Evolutionary conservation across 2,113 vertebrate genomes (phyloP).

Genomic region (Macquaria australasica): DNA sequence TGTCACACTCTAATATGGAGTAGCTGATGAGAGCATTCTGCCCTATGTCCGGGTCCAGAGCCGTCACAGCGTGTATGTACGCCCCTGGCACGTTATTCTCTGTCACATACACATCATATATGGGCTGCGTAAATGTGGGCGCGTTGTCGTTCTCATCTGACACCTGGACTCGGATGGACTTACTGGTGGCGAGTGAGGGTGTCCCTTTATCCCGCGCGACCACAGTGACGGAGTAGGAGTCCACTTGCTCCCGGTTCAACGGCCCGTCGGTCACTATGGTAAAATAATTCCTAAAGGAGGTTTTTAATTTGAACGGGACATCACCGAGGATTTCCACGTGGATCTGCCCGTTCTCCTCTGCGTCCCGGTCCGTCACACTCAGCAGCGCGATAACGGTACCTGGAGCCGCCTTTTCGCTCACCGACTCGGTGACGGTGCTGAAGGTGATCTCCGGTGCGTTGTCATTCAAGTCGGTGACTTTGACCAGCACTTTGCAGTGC

Average conservation of each 20-base stretch:
- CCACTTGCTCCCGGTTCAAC: slow-evolving; percentile 92
- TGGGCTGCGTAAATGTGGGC: slow-evolving; percentile 92
- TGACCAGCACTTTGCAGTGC: slow-evolving; percentile 96
- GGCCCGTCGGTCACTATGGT: slow-evolving; percentile 95
- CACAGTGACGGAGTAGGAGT: slow-evolving; percentile 94
- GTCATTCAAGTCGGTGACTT: slow-evolving; percentile 93
- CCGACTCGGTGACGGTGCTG: slow-evolving; percentile 96
- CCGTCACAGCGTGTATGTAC: slow-evolving; percentile 96
- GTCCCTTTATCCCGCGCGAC: slow-evolving; percentile 92
- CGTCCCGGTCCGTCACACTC: slow-evolving; percentile 95
- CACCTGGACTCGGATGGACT: slow-evolving; percentile 94
- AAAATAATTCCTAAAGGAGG: slow-evolving; percentile 95
- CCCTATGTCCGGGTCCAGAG: slow-evolving; percentile 92
- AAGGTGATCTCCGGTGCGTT: slow-evolving; percentile 97
- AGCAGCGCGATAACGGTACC: slow-evolving; percentile 96
- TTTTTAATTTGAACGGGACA: slow-evolving; percentile 95
- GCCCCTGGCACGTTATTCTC: slow-evolving; percentile 98
- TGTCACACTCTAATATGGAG: slow-evolving; percentile 95
- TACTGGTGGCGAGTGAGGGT: slow-evolving; percentile 91
- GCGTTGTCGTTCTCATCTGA: slow-evolving; percentile 98
- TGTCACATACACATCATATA: slow-evolving; percentile 96
- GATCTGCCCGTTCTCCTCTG: slow-evolving; percentile 94
- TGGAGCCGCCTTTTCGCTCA: slow-evolving; percentile 93
- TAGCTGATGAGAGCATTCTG: slow-evolving; percentile 93
- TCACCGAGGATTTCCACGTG: slow-evolving; percentile 95